These are phyloP conservation scores for Gnathonemus longibarbis DNA, from an alignment of 2,113 vertebrate genomes.

Conservation along the genomic window DNA sequence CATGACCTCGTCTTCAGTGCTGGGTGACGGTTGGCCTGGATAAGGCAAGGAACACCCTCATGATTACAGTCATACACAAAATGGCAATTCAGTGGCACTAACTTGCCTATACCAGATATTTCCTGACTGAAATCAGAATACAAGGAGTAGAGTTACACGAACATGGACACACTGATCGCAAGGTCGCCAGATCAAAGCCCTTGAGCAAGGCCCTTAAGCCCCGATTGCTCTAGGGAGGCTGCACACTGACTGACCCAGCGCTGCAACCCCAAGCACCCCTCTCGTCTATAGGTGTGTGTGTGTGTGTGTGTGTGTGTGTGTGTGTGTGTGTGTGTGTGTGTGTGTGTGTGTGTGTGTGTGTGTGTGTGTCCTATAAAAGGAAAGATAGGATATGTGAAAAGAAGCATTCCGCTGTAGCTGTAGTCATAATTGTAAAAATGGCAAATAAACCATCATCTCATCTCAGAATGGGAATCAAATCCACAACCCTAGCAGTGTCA, in stretches of 20 bases:
- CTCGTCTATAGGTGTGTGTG: background rate
- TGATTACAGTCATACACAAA: background rate
- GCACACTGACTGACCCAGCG: background rate
- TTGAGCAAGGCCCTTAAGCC: background rate
- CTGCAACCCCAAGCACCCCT: background rate
- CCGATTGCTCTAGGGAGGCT: background rate
- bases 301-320: background rate
- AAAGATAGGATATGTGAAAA: background rate
- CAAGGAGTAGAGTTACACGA: background rate
- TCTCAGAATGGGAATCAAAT: background rate
- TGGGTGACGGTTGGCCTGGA: background rate
- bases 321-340: background rate
- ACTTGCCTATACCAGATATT: background rate
- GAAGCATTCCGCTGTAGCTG: background rate
- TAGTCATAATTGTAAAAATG: background rate
- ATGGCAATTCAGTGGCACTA: background rate
- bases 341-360: background rate
- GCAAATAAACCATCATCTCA: background rate
- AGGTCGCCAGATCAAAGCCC: background rate
- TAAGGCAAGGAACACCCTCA: background rate
- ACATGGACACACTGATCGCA: background rate
- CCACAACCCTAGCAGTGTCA: background rate
- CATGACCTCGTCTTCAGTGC: background rate
- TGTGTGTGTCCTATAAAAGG: background rate
- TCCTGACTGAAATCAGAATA: background rate